phyloP scores from a whole-genome alignment of 1,140 invertebrate species.

The Hormaphis cornu region DNA sequence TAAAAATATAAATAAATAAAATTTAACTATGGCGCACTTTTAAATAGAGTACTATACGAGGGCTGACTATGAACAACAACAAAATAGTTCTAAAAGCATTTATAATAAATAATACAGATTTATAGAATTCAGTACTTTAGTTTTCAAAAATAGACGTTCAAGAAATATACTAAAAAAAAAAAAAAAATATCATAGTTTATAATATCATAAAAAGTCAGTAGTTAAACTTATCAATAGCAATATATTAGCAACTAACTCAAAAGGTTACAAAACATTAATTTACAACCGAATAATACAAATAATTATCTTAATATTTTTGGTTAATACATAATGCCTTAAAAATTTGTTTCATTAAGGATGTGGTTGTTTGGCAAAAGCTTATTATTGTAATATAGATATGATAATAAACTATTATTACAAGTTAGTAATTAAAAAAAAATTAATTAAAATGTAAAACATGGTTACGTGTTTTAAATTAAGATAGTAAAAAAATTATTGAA shows the following conservation, averaged over 20 bases:
- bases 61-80: neutral
- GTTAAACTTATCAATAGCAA: conserved; percentile 8
- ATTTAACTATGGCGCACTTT: conserved; percentile 13
- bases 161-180: conserved; percentile 25
- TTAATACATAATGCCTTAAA: conserved; percentile 6
- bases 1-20: conserved; percentile 12
- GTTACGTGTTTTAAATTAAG: conserved; percentile 12
- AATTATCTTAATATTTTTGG: conserved; percentile 23
- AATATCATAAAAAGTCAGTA: conserved; percentile 19
- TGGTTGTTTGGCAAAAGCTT: neutral
- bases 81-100: neutral
- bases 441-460: conserved; percentile 6
- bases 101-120: conserved; percentile 1
- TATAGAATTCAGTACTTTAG: conserved; percentile 27
- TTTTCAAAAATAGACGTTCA: conserved; percentile 24
- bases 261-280: neutral
- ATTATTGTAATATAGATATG: neutral
- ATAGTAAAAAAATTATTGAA: conserved; percentile 8
- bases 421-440: conserved; percentile 23
- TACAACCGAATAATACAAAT: conserved; percentile 22
- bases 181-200: neutral
- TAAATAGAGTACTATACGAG: neutral
- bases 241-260: neutral
- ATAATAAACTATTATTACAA: neutral
- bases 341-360: neutral